Base-by-base conservation (phyloP, 2,888 invertebrate genomes). In the Poecilobothrus nobilitatus region DNA sequence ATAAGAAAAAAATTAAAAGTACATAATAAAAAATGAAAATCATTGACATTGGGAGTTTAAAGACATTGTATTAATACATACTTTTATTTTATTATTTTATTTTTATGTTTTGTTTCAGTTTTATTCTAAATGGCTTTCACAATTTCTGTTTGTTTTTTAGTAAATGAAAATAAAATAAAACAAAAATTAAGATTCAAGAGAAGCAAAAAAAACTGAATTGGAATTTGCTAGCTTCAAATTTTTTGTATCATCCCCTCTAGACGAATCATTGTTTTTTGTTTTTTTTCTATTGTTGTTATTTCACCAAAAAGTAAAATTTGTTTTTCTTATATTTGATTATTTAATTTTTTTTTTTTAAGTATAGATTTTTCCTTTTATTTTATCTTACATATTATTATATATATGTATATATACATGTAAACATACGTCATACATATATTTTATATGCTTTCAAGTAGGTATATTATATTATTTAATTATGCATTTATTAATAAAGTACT, bases 31-130 rank as follows among this genome's bases (percentile, higher is more conserved):
- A 53, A 53, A 63, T 22, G 27, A 63, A 63, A 63, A 63, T 63
- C 63, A 63, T 63, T 63, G 63, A 63, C 63, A 63, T 63, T 63
- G 63, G 63, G 18, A 63, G 63, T 63, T 63, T 63, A 63, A 63
- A 63, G 63, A 63, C 63, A 21, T 53, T 53, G 53, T 53, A 18
- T n/a, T n/a, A 53, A 53, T 53, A 18, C n/a, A 6, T 53, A 18
- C 18, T 1, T 53, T 53, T 53, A 2, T n/a, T 44, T 18, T 53
- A 15, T 53, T 53, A 18, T 53, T 53, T 18, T 18, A n/a, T 53
- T 53, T 53, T 18, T 6, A 8, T 4, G 27, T 27, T 53, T 53
- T 53, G 18, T 53, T 37, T n/a, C n/a, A n/a, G 6, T 18, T 53
- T 53, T 53, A 53, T 53, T 53, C 53, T 53, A 15, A 53, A 15